A percentile compares a stretch with the other conserved stretches of the same genome.
Evolutionary conservation across 1,140 invertebrate genomes (phyloP).

Genomic region (Stegodyphus dumicola): DNA sequence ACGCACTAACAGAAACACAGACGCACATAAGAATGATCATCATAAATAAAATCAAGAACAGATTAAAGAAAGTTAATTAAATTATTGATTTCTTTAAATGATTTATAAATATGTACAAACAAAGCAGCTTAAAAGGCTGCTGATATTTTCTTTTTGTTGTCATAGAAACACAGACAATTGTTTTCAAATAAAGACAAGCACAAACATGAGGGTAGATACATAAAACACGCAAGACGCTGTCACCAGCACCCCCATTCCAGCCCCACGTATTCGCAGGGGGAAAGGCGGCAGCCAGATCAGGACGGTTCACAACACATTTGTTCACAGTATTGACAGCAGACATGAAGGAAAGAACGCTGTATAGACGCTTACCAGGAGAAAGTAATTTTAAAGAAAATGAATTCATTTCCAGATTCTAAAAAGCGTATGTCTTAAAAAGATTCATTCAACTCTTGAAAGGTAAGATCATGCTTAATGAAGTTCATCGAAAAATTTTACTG

Average conservation of each 20-base stretch:
- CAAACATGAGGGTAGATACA: constrained; percentile 49
- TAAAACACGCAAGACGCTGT: constrained; percentile 56
- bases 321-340: background rate
- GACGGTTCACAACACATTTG: constrained; percentile 16
- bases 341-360: too few species aligned
- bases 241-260: constrained; percentile 58
- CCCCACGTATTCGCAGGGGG: constrained; percentile 55
- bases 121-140: background rate
- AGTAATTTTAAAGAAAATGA: too few species aligned
- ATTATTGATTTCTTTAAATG: background rate
- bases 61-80: background rate
- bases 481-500: too few species aligned
- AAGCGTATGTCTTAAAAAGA: too few species aligned
- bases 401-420: too few species aligned
- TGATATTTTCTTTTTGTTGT: constrained; percentile 9
- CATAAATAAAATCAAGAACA: constrained; percentile 8
- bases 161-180: background rate
- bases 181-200: constrained; percentile 48
- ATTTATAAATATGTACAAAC: background rate
- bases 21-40: constrained; percentile 1
- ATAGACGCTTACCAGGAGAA: too few species aligned
- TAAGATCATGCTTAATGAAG: too few species aligned
- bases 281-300: constrained; percentile 51
- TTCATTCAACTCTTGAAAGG: too few species aligned
- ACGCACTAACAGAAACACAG: background rate